These are phyloP conservation scores for Coelopa pilipes DNA, from an alignment of 2,888 invertebrate species.

Conservation along the genomic window DNA sequence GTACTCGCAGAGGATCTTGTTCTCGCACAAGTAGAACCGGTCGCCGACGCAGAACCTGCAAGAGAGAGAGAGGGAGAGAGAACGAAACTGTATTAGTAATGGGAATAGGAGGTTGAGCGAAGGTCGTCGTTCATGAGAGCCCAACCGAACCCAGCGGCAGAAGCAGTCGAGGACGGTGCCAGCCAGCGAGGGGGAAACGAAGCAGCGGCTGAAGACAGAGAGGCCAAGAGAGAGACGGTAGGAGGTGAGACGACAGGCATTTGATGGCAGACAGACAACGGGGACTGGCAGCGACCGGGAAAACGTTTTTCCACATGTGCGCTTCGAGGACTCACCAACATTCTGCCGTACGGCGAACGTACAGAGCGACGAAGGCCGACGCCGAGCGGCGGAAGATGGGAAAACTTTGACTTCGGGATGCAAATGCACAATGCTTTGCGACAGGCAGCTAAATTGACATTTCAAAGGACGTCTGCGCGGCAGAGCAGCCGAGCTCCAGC, in stretches of 20 bases:
- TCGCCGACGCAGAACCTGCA: conserved; percentile 97
- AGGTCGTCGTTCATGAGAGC: too few species aligned
- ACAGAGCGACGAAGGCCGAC: background rate
- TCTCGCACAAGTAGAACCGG: conserved; percentile 95
- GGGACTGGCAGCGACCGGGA: conserved; percentile 39
- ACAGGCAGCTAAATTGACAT: conserved; percentile 8
- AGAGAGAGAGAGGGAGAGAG: conserved; percentile 23
- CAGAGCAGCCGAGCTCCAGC: background rate
- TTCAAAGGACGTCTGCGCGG: background rate
- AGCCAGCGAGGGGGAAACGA: too few species aligned
- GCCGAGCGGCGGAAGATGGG: conserved; percentile 14
- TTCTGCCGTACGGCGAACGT: background rate
- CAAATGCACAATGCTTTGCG: conserved; percentile 6
- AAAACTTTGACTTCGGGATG: conserved; percentile 17
- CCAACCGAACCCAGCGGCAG: too few species aligned
- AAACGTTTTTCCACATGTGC: conserved; percentile 59
- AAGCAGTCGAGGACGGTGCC: too few species aligned
- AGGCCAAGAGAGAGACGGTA: too few species aligned
- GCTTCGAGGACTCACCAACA: conserved; percentile 23
- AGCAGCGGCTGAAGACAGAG: background rate
- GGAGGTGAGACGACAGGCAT: too few species aligned
- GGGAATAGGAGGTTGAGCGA: too few species aligned
- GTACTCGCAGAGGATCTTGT: conserved; percentile 97
- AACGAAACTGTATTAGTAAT: background rate
- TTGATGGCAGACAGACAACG: too few species aligned